Base-by-base conservation (phyloP, 2,888 invertebrate species). In the Baronia brevicornis region DNA sequence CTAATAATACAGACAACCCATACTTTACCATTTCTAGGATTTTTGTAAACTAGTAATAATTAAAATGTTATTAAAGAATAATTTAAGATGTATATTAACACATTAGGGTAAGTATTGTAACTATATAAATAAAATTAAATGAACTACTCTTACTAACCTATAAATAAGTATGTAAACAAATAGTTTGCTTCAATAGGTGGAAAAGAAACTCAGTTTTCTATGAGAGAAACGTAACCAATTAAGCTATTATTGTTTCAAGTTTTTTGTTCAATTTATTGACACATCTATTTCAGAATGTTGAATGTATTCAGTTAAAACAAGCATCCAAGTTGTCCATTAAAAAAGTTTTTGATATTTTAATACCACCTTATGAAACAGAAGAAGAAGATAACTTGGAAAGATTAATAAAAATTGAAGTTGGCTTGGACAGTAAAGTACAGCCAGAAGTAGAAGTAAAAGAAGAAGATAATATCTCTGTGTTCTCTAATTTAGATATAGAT, bases 401-500 rank as follows among this genome's bases (percentile, higher is more conserved):
- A 3, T 13, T 19, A 2, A 29, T 42, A 1, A 38, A 44, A 22
- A 28, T 12, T 1, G 42, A 43, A 12, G 17, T 14, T n/a, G 21
- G 28, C 2, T 15, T 21, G 21, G 31, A 39, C 18, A 41, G 8
- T 9, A 9, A 6, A 18, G 34, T 14, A 13, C 1, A 4, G 7
- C 2, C 10, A 17, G 27, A 18, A 10, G 4, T 26, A 3, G 27
- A 41, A 6, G 38, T 51, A 0, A 52, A 55, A 38, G 34, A 43
- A 4, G 50, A 48, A 34, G 30, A 36, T 5, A 27, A 17, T 3
- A 4, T 2, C 3, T 27, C 25, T 7, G 22, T 21, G 2, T 9
- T 37, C 5, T 46, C 47, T 0, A 44, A 44, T 4, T 26, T 35
- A 25, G 22, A 46, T 6, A 44, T 44, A 1, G 57, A 56, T 7